These are phyloP conservation scores for Xiphophorus couchianus DNA, from an alignment of 2,113 vertebrate species.

Conservation along the genomic window DNA sequence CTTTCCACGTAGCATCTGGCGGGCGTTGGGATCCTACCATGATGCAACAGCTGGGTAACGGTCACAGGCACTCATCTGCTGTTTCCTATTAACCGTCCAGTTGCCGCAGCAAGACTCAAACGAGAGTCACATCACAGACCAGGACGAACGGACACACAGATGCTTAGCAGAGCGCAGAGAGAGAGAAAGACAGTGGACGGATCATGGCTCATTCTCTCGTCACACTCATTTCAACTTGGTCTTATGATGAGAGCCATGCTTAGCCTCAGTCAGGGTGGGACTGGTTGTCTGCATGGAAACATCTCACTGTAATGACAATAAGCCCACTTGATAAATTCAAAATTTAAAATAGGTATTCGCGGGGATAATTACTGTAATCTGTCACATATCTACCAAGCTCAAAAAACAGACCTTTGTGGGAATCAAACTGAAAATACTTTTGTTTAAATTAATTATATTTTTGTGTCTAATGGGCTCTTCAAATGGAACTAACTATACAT, in stretches of 20 bases:
- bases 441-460: no score
- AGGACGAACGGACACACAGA: slow-evolving; percentile 29
- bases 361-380: background rate
- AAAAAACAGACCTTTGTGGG: background rate
- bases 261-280: slow-evolving; percentile 37
- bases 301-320: slow-evolving; percentile 7
- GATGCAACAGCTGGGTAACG: slow-evolving; percentile 73
- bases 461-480: no score
- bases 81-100: slow-evolving; percentile 15
- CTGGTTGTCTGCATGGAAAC: slow-evolving; percentile 30
- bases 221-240: slow-evolving; percentile 46
- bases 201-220: slow-evolving; percentile 26
- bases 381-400: background rate
- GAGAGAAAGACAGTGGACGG: background rate
- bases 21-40: slow-evolving; percentile 30
- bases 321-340: background rate
- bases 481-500: no score
- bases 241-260: slow-evolving; percentile 53
- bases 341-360: background rate
- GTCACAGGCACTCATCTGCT: slow-evolving; percentile 39
- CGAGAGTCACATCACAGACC: slow-evolving; percentile 49
- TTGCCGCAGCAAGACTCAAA: slow-evolving; percentile 13
- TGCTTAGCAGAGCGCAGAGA: slow-evolving; percentile 7
- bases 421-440: background rate
- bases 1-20: slow-evolving; percentile 52